A percentile compares a stretch with the other conserved stretches of the same genome.
These are phyloP conservation scores for Nemopilema nomurai DNA, from an alignment of 30 jellyfish, hydroid and myxozoan species.

Conservation along the genomic window DNA sequence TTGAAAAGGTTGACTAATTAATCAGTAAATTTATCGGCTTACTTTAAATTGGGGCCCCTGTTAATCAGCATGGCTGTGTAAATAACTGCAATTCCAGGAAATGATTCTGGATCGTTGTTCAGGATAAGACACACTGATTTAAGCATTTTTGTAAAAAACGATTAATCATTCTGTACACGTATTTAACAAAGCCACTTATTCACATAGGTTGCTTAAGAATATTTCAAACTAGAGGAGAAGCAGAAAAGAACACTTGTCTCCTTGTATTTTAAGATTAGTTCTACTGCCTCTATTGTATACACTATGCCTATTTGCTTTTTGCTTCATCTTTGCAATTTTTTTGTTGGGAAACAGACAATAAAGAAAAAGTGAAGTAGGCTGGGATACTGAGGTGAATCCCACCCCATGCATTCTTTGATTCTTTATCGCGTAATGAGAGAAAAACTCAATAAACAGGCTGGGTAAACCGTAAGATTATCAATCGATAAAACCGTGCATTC, in stretches of 20 bases:
- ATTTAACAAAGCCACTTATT: not conserved
- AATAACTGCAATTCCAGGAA: not conserved
- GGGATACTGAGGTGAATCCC: not conserved
- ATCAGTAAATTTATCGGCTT: not conserved
- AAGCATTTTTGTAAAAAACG: not conserved
- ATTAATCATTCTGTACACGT: too few species aligned
- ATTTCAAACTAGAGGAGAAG: not conserved
- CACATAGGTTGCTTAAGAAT: not conserved
- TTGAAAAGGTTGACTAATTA: not conserved
- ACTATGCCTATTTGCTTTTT: not conserved
- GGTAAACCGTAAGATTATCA: too few species aligned
- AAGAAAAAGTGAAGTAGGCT: not conserved
- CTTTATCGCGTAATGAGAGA: too few species aligned
- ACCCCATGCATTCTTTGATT: too few species aligned
- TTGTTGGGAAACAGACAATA: not conserved
- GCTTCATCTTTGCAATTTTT: not conserved
- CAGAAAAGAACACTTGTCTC: not conserved
- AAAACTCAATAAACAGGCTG: too few species aligned
- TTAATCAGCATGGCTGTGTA: not conserved
- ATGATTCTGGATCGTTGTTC: not conserved
- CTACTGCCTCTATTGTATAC: not conserved
- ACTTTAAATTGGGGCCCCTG: not conserved
- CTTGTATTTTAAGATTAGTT: not conserved
- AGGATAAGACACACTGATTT: not conserved
- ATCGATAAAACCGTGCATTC: too few species aligned